Base-by-base conservation (phyloP, 2,113 vertebrate species). In the Galbula dea region DNA sequence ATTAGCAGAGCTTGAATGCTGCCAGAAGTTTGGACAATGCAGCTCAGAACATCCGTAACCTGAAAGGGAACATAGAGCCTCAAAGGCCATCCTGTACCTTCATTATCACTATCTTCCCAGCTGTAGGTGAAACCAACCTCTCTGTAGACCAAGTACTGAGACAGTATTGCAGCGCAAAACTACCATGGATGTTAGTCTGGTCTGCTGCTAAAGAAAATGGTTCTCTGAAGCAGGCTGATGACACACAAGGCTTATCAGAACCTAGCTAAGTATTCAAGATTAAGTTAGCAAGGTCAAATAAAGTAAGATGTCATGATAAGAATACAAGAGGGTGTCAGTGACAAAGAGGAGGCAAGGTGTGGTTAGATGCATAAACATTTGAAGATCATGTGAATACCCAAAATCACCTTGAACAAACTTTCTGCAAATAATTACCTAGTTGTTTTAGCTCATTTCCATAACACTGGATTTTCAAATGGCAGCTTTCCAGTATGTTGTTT, bases 131-230 rank as follows among this genome's bases (percentile, higher is more conserved):
- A 39, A 55, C 15, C 32, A 17, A 20, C 17, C 18, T 45, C 30
- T 13, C 37, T 9, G 13, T 5, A 86, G 46, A 21, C 10, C 11
- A 48, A 57, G 34, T 2, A 21, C 36, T 14, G 41, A 30, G 29
- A 15, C 10, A 39, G 18, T 11, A n/a, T 3, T 12, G 19, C 0
- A 0, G 16, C 13, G 11, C 18, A 45, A 30, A 65, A 26, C 29
- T 6, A 34, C 15, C 24, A 32, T 0, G 0, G 65, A 10, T 10
- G 15, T 41, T 29, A 66, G 52, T 14, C 55, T 37, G 20, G 24
- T n/a, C 41, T 21, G 3, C 57, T 0, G 0, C 67, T 76, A n/a
- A 37, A 71, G 48, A 39, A 54, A 92, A 57, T 0, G 0, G 29
- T 8, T 71, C 63, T 63, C 73, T 30, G 34, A 49, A 59, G 39